Base-by-base conservation (phyloP, 1,140 invertebrate genomes). In the Dolichoris vasculosae region DNA sequence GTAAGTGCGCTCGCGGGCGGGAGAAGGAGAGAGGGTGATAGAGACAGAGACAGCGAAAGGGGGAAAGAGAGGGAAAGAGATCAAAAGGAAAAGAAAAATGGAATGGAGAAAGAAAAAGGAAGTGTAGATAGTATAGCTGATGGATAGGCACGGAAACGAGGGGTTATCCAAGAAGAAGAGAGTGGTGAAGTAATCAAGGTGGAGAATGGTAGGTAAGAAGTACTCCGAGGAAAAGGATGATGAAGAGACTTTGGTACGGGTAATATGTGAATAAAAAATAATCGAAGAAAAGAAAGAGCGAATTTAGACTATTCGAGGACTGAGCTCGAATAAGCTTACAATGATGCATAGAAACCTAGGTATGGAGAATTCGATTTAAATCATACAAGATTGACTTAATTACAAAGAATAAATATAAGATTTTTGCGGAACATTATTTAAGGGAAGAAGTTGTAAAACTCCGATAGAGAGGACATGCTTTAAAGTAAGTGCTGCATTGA, bases 201-300 rank as follows among this genome's bases (percentile, higher is more conserved):
- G 32, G 1, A 26, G 38, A 32, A 76, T 63, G 71, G 26, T 40
- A 55, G 71, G 55, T 40, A 76, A 48, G 55, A 77, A 63, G 55
- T 55, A 51, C 75, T 78, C 67, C 17, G 38, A 63, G 30, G 40
- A 84, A 84, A 84, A 84, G 9, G 8, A 77, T 30, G 81, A 43
- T 35, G 46, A 63, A 78, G 43, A 76, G 38, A 8, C 38, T 59
- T 11, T n/a, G 32, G n/a, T 30, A 51, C 35, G 59, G 38, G 20
- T 32, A 20, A 26, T 43, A 78, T 40, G 67, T 84, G 30, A 69
- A 59, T 30, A 80, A 80, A 64, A 80, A 67, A 11, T 67, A 26
- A 51, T 38, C 46, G 35, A 40, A 73, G 67, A 59, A 55, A 51
- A 30, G 3, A 8, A 64, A 38, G 26, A 32, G 64, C 2, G 26